A percentile compares a stretch with the other conserved stretches of the same genome.
Conservation (phyloP, 2,797 vertebrate genomes). For the Tapera naevia region DNA sequence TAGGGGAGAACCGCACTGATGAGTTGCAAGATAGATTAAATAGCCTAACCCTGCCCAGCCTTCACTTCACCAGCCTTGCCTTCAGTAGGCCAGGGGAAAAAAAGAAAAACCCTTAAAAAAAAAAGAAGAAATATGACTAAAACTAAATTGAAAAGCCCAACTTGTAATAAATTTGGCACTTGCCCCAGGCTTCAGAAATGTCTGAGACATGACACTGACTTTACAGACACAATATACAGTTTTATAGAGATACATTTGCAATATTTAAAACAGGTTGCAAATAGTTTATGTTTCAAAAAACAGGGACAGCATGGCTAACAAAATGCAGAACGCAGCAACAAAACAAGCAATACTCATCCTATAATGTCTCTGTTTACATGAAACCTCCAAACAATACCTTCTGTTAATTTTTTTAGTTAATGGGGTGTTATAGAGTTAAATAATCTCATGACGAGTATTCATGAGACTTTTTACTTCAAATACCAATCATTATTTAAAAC, state of each 20-base stretch:
- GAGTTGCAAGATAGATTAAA: slow-evolving; percentile 16
- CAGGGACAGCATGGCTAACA: background rate
- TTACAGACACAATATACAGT: slow-evolving; percentile 3
- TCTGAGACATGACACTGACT: slow-evolving; percentile 22
- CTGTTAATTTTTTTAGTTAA: slow-evolving; percentile 64
- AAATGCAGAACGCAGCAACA: slow-evolving; percentile 43
- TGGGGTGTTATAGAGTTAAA: slow-evolving; percentile 53
- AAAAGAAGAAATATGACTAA: slow-evolving; percentile 55
- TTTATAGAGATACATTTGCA: background rate
- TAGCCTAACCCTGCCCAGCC: background rate
- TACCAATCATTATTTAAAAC: slow-evolving; percentile 6
- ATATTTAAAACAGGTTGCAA: slow-evolving; percentile 42
- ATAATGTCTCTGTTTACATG: slow-evolving; percentile 16
- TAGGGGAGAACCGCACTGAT: background rate
- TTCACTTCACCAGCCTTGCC: background rate
- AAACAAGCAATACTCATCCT: slow-evolving; percentile 57
- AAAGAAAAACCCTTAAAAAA: background rate
- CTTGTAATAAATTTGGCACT: slow-evolving; percentile 92
- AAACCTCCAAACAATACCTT: slow-evolving; percentile 48
- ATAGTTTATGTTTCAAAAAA: slow-evolving; percentile 24
- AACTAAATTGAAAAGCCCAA: slow-evolving; percentile 76
- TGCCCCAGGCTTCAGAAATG: slow-evolving; percentile 79
- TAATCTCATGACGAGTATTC: slow-evolving; percentile 22
- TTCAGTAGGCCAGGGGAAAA: background rate
- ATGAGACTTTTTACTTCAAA: slow-evolving; percentile 9